These are phyloP conservation scores for Myrmecobius fasciatus DNA, from an alignment of 2,113 vertebrate genomes.

Conservation along the genomic window DNA sequence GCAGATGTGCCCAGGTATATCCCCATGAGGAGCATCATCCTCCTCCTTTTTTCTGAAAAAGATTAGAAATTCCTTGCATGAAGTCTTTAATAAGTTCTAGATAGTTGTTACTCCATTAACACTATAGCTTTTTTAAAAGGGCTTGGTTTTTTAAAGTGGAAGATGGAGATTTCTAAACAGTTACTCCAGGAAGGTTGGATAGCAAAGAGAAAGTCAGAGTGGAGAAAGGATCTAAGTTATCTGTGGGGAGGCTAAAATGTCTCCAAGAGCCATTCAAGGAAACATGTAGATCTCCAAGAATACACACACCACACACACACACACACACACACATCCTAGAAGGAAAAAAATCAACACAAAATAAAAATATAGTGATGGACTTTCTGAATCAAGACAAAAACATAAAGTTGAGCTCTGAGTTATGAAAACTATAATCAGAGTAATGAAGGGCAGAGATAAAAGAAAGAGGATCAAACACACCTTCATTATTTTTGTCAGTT, in stretches of 20 bases:
- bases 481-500: background rate
- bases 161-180: no score
- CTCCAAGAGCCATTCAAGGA: background rate
- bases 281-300: background rate
- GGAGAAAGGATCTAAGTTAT: background rate
- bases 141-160: background rate
- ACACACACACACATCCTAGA: background rate
- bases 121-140: background rate
- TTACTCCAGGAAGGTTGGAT: background rate
- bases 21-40: background rate
- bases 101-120: background rate
- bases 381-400: background rate
- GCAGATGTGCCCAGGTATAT: background rate
- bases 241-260: background rate
- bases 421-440: background rate
- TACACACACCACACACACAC: no score
- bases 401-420: background rate
- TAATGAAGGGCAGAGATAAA: background rate
- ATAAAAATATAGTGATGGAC: background rate
- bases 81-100: background rate
- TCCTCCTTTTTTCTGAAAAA: background rate
- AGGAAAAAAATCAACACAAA: background rate
- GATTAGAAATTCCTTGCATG: background rate
- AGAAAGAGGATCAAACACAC: background rate
- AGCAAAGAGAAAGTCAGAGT: background rate